Base-by-base conservation (phyloP, 2,113 vertebrate genomes). In the Solea solea region DNA sequence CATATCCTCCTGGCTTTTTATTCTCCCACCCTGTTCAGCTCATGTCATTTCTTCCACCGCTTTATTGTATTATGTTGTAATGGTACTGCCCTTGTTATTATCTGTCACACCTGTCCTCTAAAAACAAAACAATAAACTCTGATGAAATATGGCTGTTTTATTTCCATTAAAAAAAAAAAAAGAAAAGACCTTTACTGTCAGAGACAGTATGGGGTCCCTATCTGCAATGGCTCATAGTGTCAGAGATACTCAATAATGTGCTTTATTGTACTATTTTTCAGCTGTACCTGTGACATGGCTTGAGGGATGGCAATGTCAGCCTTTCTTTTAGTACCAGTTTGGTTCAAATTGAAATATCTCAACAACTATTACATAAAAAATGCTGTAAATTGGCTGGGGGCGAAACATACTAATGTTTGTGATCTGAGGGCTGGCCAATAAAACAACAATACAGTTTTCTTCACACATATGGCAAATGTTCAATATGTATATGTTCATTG, bases 131-230 rank as follows among this genome's bases (percentile, higher is more conserved):
- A 72, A 71, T 78, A 46, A 77, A 78, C 54, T 76, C 9, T 56
- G 61, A 79, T 80, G 56, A 74, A 69, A 74, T 72, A 62, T 63
- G 54, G 66, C 16, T 82, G 75, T 78, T 67, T 78, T 73, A 73
- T 70, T 69, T 57, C 56, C 28, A 73, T 81, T 60, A 64, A 82
- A 69, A 76, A 50, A 21, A 21, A 21, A 21, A 21, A 21, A 21
- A n/a, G n/a, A n/a, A 21, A 60, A 63, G 8, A 60, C 39, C 44
- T 51, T 49, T 61, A 40, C 57, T 40, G 21, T 65, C 58, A 71
- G 55, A 80, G 54, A 53, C 16, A 60, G 14, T 66, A 58, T 13
- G 44, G 34, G 12, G 5, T 14, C 3, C 41, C 14, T 51, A n/a
- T 28, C 45, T 40, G 9, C 39, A 64, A 48, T 53, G 40, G 58